These are phyloP conservation scores for Caenorhabditis latens DNA, from an alignment of 1,140 invertebrate genomes.

Conservation along the genomic window DNA sequence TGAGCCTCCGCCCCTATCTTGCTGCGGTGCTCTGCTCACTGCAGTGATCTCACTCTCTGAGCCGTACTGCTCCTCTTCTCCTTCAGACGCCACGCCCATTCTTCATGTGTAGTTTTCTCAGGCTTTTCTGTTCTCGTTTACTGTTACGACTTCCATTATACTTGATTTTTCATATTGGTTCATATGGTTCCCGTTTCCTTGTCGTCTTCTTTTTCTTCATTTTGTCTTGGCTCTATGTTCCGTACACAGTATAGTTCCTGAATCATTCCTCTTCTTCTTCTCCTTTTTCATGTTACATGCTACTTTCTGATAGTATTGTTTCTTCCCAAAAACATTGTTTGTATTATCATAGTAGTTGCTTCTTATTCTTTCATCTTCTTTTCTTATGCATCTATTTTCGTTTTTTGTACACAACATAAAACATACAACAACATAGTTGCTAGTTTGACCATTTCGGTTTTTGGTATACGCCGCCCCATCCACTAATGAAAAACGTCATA, in stretches of 20 bases:
- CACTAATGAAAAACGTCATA: background rate
- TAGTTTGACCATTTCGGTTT: background rate
- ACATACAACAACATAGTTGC: background rate
- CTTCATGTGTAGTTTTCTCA: slow-evolving; percentile 42
- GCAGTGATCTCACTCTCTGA: slow-evolving; percentile 40
- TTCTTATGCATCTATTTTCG: slow-evolving; percentile 2
- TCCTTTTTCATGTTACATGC: background rate
- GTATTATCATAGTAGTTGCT: slow-evolving; percentile 8
- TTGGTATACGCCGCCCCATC: background rate
- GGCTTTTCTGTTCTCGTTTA: slow-evolving; percentile 25
- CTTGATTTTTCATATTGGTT: background rate
- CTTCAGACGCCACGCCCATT: slow-evolving; percentile 26
- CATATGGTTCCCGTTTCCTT: background rate
- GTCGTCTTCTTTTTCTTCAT: background rate
- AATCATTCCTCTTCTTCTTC: background rate
- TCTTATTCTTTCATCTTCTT: slow-evolving; percentile 12
- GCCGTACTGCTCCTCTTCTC: slow-evolving; percentile 4
- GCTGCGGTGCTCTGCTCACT: slow-evolving; percentile 31
- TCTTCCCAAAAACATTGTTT: background rate
- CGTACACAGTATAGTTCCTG: background rate
- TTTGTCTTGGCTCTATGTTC: no score
- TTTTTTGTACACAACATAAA: slow-evolving; percentile 19
- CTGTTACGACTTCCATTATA: slow-evolving; percentile 32
- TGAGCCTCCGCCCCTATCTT: slow-evolving; percentile 29
- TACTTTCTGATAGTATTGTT: slow-evolving; percentile 18